Percentiles rank a stretch among this genome's conserved stretches.
These are phyloP conservation scores for Hemithea aestivaria DNA, from an alignment of 2,888 invertebrate species.

Conservation along the genomic window DNA sequence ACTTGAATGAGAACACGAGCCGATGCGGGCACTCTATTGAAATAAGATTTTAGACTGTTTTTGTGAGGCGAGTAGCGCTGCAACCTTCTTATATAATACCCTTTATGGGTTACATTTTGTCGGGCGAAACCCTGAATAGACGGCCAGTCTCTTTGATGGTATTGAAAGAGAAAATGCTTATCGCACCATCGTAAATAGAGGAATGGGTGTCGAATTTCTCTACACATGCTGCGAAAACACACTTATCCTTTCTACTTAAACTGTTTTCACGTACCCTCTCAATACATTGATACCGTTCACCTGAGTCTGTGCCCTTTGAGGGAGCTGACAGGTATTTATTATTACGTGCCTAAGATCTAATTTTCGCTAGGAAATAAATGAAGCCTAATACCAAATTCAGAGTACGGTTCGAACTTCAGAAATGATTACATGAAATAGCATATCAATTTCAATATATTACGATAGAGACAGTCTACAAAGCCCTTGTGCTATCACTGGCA, in stretches of 20 bases:
- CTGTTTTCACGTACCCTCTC: slow-evolving; percentile 64
- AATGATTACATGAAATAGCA: slow-evolving; percentile 6
- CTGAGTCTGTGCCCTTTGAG: slow-evolving; percentile 53
- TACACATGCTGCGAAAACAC: slow-evolving; percentile 70
- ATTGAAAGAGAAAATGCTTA: slow-evolving; percentile 76
- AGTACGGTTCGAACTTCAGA: slow-evolving; percentile 1
- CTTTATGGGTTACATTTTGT: slow-evolving; percentile 66
- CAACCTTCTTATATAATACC: slow-evolving; percentile 63
- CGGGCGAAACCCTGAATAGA: slow-evolving; percentile 61
- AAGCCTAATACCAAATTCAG: slow-evolving; percentile 7
- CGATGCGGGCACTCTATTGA: slow-evolving; percentile 38
- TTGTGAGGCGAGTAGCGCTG: slow-evolving; percentile 47
- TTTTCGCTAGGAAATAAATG: slow-evolving; percentile 7
- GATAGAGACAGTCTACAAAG: slow-evolving; percentile 14
- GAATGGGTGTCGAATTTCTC: slow-evolving; percentile 72
- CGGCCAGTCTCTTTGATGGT: slow-evolving; percentile 72
- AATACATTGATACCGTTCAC: slow-evolving; percentile 59
- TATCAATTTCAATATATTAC: slow-evolving; percentile 6
- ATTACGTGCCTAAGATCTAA: slow-evolving; percentile 25
- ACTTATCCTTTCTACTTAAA: slow-evolving; percentile 72
- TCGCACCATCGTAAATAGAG: slow-evolving; percentile 74
- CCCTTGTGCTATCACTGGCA: slow-evolving; percentile 49
- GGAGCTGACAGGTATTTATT: slow-evolving; percentile 40
- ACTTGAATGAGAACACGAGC: slow-evolving; percentile 33
- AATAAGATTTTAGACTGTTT: slow-evolving; percentile 47